Evolutionary conservation across 2,797 vertebrate species (phyloP).

Genomic region (Melanogrammus aeglefinus): DNA sequence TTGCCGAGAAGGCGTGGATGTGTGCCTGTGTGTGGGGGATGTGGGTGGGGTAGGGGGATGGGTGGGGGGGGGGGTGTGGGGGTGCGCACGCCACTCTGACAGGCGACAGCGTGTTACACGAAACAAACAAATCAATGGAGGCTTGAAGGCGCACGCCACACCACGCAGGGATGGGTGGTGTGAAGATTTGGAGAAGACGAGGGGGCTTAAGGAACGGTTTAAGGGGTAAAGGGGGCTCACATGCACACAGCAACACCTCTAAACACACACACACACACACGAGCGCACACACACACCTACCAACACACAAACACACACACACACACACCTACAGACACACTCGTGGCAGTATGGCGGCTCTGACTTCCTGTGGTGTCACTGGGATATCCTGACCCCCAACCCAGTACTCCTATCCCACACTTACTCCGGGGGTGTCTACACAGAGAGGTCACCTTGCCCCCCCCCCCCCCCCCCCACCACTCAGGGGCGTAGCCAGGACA

Average conservation of each 20-base stretch:
- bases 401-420: no score
- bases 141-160: slow-evolving; percentile 52
- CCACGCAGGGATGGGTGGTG: slow-evolving; percentile 31
- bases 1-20: no score
- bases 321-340: slow-evolving; percentile 10
- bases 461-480: no score
- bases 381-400: neutral
- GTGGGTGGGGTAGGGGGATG: neutral
- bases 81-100: slow-evolving; percentile 40
- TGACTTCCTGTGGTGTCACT: neutral
- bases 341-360: slow-evolving; percentile 41
- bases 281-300: neutral
- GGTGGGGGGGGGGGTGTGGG: neutral
- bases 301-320: slow-evolving; percentile 14
- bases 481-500: no score
- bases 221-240: neutral
- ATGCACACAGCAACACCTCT: slow-evolving; percentile 20
- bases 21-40: no score
- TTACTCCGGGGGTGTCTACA: neutral
- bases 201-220: slow-evolving; percentile 36
- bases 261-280: slow-evolving; percentile 20
- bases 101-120: slow-evolving; percentile 42
- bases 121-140: slow-evolving; percentile 41
- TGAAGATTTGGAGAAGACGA: slow-evolving; percentile 45
- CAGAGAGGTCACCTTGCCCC: neutral